Evolutionary conservation across 2,797 vertebrate genomes (phyloP).

Genomic region (Pteronotus mesoamericanus): DNA sequence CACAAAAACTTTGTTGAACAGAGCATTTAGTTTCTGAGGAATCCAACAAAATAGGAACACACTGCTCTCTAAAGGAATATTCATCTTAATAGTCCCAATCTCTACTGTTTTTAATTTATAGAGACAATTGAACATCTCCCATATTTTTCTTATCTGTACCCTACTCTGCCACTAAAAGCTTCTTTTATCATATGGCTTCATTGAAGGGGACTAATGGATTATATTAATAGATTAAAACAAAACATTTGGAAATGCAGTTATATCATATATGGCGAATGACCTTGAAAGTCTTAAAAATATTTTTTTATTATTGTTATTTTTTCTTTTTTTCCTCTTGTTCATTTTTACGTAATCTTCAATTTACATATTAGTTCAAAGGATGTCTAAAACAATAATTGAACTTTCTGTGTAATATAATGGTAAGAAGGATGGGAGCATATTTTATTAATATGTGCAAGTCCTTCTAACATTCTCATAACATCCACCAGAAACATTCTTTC

Average conservation of each 20-base stretch:
- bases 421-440: neutral
- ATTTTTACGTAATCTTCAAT: neutral
- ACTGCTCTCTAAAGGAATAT: neutral
- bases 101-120: constrained; percentile 53
- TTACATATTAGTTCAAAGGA: neutral
- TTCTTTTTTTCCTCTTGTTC: neutral
- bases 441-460: neutral
- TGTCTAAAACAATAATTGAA: neutral
- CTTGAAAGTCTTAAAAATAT: neutral
- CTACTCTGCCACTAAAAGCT: constrained; percentile 9
- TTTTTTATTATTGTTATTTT: neutral
- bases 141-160: neutral
- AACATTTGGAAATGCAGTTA: constrained; percentile 9
- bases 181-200: constrained; percentile 37
- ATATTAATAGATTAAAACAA: neutral
- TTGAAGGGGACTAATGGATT: neutral
- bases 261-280: neutral
- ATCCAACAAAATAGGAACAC: constrained; percentile 58
- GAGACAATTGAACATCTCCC: neutral
- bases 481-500: neutral
- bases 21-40: constrained; percentile 32
- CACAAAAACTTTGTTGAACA: constrained; percentile 30
- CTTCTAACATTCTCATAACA: neutral
- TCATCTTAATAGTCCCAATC: constrained; percentile 20
- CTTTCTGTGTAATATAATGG: neutral